Conservation (phyloP, 2,113 vertebrate species). For the Apteryx mantelli region DNA sequence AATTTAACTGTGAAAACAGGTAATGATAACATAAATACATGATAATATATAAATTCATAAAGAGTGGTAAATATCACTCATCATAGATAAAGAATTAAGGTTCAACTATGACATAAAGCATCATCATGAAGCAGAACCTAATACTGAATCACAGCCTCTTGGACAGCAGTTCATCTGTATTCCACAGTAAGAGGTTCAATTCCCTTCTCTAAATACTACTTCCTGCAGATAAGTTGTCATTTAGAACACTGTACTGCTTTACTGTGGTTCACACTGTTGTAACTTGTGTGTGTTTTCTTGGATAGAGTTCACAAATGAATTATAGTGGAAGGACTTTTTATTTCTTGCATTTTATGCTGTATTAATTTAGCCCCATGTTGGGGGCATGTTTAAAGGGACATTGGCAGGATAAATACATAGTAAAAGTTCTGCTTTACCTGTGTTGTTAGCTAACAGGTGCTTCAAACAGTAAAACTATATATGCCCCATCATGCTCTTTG, state of each 20-base stretch:
- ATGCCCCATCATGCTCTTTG: background rate
- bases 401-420: background rate
- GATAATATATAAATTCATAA: no score
- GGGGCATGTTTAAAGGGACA: background rate
- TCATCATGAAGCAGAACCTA: background rate
- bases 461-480: background rate
- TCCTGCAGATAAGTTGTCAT: background rate
- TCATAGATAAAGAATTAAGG: background rate
- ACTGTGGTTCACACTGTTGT: background rate
- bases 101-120: background rate
- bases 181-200: background rate
- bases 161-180: background rate
- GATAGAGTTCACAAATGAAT: background rate
- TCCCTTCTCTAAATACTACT: background rate
- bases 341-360: rapidly evolving
- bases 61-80: no score
- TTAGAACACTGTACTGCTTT: background rate
- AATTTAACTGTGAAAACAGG: background rate
- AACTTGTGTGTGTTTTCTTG: background rate
- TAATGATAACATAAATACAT: background rate
- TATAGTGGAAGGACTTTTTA: background rate
- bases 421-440: background rate
- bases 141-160: background rate
- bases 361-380: background rate
- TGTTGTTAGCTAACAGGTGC: background rate